phyloP scores from a whole-genome alignment of 2,113 vertebrate species.

The Gambusia holbrooki region DNA sequence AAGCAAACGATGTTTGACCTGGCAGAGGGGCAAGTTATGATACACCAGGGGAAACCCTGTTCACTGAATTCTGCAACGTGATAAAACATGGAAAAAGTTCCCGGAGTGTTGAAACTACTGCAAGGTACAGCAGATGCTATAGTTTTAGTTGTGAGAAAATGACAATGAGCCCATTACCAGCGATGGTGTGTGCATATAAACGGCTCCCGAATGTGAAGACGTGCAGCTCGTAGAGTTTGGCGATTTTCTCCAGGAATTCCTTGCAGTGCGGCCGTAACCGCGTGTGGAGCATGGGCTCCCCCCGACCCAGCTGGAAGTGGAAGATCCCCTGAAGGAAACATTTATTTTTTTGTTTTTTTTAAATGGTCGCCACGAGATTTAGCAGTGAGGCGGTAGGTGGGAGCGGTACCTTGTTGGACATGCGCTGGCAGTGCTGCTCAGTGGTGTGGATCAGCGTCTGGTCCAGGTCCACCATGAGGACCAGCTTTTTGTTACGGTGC shows the following conservation, averaged over 20 bases:
- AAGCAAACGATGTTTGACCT: too few species aligned
- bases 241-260: conserved; percentile 95
- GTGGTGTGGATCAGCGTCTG: conserved; percentile 98
- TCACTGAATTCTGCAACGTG: neutral
- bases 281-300: conserved; percentile 96
- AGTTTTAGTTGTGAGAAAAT: neutral
- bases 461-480: conserved; percentile 98
- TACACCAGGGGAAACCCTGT: too few species aligned
- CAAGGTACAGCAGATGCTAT: neutral
- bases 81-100: neutral
- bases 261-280: conserved; percentile 96
- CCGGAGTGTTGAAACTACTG: neutral
- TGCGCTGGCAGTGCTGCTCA: conserved; percentile 91
- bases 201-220: conserved; percentile 98
- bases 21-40: too few species aligned
- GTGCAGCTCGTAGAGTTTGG: conserved; percentile 93
- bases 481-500: conserved; percentile 91
- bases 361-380: neutral
- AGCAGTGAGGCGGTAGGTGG: neutral
- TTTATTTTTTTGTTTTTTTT: neutral
- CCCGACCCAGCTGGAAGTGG: conserved; percentile 95
- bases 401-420: conserved; percentile 89
- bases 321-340: conserved; percentile 88
- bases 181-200: conserved; percentile 97
- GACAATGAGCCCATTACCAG: conserved; percentile 79